Evolutionary conservation across 2,113 vertebrate genomes (phyloP), one percentile per base, ranked within the genome.

Genomic region (Epinephelus lanceolatus): DNA sequence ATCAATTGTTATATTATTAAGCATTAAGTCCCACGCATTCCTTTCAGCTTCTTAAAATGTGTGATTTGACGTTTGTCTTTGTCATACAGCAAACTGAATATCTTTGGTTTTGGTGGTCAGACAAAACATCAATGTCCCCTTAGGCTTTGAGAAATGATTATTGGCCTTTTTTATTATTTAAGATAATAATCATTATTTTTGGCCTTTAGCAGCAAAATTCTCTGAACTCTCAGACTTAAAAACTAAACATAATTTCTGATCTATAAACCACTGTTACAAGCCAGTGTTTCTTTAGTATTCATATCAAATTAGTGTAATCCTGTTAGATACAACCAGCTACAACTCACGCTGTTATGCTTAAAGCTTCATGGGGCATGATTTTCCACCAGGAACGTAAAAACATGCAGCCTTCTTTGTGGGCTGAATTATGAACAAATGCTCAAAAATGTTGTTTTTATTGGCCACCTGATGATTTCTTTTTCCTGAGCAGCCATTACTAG

Each of bases 221-320:
- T 70, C 12, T 37, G 27, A 53, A n/a, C 27, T 57, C 53, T 60
- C 33, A 37, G 49, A 37, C 59, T 80, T 80, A 52, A 78, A 71
- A 42, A 66, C 23, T 18, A 37, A 81, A 53, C 42, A 42, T 6
- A 11, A 49, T 55, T 60, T 70, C 8, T 7, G 27, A 69, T 55
- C 49, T 27, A 33, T 55, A 49, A 72, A 67, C 61, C 47, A 60
- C 18, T n/a, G 12, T 66, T 65, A 70, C 10, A 56, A 33, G 70
- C 19, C 52, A 70, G 11, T 15, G 25, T 21, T 61, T 14, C 67
- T 42, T 33, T 37, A 52, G 23, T 40, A 42, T 78, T 78, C 65
- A 66, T 27, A 77, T 86, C 73, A 62, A 83, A 56, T 83, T 19
- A 25, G 56, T 70, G 51, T 69, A 80, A 80, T 80, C 72, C 68